Evolutionary conservation across 1,140 invertebrate genomes (phyloP), one percentile per base, ranked within the genome.

Genomic region (Nasonia vitripennis): DNA sequence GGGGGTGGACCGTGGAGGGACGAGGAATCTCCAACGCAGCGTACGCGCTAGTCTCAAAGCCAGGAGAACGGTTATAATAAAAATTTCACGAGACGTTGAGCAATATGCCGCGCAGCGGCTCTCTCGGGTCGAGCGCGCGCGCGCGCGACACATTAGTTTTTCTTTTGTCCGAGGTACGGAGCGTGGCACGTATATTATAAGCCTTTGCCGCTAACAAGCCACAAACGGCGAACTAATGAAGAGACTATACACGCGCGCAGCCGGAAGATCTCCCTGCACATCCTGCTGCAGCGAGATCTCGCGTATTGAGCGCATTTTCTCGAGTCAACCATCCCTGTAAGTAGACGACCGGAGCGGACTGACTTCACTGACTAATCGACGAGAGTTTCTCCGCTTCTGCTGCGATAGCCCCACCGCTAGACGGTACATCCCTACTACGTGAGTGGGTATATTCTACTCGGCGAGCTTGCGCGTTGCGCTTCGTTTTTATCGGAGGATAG

Each of bases 121-220:
- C 48, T 75, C 48, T 75, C 14, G 7, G 80, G 45, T 7, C 23
- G 37, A 48, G 20, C 68, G 23, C 17, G 27, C 23, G 20, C n/a
- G n/a, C 23, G 82, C 74, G 20, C 34, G 81, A 81, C 48, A 68
- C 41, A 71, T 84, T 84, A 79, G 45, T 80, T 85, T 85, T 73
- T 85, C 78, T 81, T 81, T 81, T 85, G 48, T 81, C 17, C 9
- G n/a, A 20, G 55, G 23, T 55, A 67, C 37, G 67, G 55, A 11
- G 62, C 67, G 48, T 27, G 37, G 23, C 31, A 11, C 31, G 41
- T 45, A 17, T 23, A 17, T 23, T 45, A 45, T 45, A 17, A 17
- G 17, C 74, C 73, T 85, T 85, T 86, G 79, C 78, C 37, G 68
- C 62, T 78, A 85, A 85, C 71, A 81, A 86, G 84, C 74, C 79